phyloP scores from a whole-genome alignment of 2,113 vertebrate genomes.

The Pachycephala philippinensis region DNA sequence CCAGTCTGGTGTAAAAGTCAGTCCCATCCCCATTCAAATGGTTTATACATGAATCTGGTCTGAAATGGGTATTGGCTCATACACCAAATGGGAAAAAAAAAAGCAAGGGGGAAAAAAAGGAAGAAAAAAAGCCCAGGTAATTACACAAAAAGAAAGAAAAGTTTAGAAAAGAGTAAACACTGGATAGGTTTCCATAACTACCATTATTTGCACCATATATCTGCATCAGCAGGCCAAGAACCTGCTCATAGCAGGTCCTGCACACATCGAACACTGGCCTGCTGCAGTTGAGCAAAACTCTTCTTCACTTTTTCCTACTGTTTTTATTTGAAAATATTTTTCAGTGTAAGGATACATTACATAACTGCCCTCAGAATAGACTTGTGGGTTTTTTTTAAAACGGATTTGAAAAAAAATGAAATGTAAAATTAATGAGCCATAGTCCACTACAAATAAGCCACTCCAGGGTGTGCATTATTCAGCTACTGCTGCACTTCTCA shows the following conservation, averaged over 20 bases:
- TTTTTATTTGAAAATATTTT: conserved; percentile 7
- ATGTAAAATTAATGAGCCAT: conserved; percentile 64
- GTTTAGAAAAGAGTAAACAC: background rate
- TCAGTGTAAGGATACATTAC: background rate
- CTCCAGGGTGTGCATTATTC: conserved; percentile 46
- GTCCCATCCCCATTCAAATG: background rate
- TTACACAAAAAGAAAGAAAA: background rate
- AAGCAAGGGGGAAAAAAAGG: background rate
- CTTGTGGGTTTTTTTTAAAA: background rate
- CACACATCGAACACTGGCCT: background rate
- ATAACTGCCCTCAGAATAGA: conserved; percentile 21
- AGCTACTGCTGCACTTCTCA: conserved; percentile 28
- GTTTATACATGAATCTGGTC: background rate
- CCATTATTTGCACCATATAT: background rate
- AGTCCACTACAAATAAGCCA: conserved; percentile 52
- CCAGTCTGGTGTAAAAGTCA: background rate
- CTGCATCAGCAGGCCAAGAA: background rate
- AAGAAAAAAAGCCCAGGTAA: background rate
- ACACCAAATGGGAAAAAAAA: background rate
- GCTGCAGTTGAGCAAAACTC: background rate
- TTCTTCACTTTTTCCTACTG: background rate
- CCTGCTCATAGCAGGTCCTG: accelerated
- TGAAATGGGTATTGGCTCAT: background rate
- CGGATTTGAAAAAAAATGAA: background rate
- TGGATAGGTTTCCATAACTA: background rate